Percentiles rank a stretch among this genome's conserved stretches.
Conservation (phyloP, 92 coral and sea anemone genomes). For the Pocillopora meandrina region DNA sequence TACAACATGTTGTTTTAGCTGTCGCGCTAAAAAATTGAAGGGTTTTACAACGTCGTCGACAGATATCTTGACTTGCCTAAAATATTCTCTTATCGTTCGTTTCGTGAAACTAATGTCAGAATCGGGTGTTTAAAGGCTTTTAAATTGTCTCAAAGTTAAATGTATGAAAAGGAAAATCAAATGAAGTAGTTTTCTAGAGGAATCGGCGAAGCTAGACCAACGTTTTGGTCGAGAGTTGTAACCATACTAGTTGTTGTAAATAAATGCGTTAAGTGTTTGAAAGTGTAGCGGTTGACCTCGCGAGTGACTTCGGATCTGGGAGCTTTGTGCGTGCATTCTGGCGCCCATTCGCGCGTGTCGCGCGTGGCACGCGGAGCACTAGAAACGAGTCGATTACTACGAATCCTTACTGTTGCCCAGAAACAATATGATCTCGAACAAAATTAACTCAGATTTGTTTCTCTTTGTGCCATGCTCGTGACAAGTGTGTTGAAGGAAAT, state of each 20-base stretch:
- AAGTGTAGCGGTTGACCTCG: background rate
- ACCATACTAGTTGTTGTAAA: conserved; percentile 1
- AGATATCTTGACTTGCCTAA: no score
- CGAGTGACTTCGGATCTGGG: background rate
- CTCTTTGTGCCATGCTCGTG: no score
- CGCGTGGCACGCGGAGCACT: background rate
- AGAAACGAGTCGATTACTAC: no score
- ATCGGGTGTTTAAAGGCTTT: background rate
- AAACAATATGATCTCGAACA: no score
- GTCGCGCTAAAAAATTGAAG: no score
- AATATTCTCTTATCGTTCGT: no score
- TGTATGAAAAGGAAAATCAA: background rate
- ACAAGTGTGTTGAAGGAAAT: no score
- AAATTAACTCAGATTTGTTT: no score
- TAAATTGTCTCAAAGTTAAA: background rate
- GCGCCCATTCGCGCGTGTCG: background rate
- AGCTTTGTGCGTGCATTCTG: background rate
- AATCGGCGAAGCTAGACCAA: background rate
- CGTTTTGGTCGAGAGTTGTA: conserved; percentile 3
- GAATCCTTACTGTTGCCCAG: no score
- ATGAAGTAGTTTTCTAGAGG: background rate
- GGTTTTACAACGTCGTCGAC: no score
- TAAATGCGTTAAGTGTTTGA: background rate
- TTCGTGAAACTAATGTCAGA: no score
- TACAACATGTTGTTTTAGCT: no score